Percentiles rank a stretch among this genome's conserved stretches.
Conservation (phyloP, 2,113 vertebrate genomes). For the Penelope pileata region DNA sequence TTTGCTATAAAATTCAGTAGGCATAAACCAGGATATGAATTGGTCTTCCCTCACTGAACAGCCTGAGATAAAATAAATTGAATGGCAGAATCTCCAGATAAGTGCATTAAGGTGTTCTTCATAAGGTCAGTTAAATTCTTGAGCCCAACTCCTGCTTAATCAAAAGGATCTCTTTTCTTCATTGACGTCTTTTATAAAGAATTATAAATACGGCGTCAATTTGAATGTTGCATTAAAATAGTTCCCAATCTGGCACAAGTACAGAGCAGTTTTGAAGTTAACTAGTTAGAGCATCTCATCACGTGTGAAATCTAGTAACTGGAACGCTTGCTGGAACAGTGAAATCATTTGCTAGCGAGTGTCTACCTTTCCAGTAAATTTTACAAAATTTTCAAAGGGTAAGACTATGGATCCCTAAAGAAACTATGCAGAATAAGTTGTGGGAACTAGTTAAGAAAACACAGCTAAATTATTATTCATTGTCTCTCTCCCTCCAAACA, state of each 20-base stretch:
- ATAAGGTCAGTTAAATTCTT: background rate
- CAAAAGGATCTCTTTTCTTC: background rate
- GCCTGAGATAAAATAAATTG: background rate
- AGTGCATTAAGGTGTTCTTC: background rate
- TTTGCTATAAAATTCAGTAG: background rate
- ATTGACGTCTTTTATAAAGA: background rate
- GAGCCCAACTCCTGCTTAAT: background rate
- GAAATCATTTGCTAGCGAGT: background rate
- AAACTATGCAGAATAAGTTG: background rate
- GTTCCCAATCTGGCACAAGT: background rate
- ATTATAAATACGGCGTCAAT: background rate
- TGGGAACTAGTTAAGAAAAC: background rate
- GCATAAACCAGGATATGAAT: background rate
- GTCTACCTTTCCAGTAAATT: rapidly evolving
- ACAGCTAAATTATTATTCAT: background rate
- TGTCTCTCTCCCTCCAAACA: background rate
- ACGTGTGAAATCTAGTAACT: background rate
- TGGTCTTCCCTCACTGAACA: background rate
- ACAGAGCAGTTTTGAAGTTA: background rate
- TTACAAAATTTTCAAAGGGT: background rate
- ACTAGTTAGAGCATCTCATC: background rate
- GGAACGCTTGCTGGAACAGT: background rate
- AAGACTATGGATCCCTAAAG: background rate
- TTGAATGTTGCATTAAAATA: background rate
- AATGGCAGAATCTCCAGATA: background rate